Evolutionary conservation across 2,797 vertebrate species (phyloP), one percentile per base, ranked within the genome.

Genomic region (Decapterus maruadsi): DNA sequence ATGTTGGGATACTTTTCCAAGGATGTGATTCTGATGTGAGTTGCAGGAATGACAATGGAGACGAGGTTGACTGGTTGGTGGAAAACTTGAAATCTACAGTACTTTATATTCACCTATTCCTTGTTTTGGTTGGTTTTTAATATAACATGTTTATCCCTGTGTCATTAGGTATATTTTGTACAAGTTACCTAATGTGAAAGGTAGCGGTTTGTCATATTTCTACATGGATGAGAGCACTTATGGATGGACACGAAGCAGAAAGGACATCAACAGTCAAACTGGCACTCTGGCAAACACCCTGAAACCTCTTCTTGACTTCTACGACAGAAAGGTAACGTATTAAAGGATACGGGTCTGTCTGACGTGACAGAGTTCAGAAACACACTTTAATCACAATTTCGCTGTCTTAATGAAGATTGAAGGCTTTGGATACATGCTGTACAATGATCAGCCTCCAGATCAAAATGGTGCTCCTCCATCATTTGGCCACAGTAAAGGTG

Each of bases 401-500:
- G 1, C 20, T 80, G 4, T 42, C 26, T 45, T 62, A 19, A 56
- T 72, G 13, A 63, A 92, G 90, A 17, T 19, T 46, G 80, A 81
- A 65, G 75, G 58, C 20, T 89, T 90, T 85, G 90, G 87, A 56
- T 92, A 80, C 70, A 57, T 92, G 10, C 87, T 92, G 19, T 92
- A 91, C 36, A 93, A 20, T 8, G 90, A 93, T 66, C 89, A 93
- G 43, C 90, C 87, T 65, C 84, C 85, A 75, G 0, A 31, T 0
- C 2, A 0, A 6, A 8, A 77, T 1, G 2, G 0, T 20, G 61
- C 40, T 66, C 0, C 82, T 29, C 0, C 48, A 8, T 90, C 90
- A 7, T 90, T 20, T 72, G 90, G 89, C 10, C 90, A 92, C 72
- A 89, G 88, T 75, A 92, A 92, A 87, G 90, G 90, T 92, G 26